Percentiles rank a stretch among this genome's conserved stretches.
phyloP scores from a whole-genome alignment of 2,797 vertebrate species.

The Nothura maculosa region DNA sequence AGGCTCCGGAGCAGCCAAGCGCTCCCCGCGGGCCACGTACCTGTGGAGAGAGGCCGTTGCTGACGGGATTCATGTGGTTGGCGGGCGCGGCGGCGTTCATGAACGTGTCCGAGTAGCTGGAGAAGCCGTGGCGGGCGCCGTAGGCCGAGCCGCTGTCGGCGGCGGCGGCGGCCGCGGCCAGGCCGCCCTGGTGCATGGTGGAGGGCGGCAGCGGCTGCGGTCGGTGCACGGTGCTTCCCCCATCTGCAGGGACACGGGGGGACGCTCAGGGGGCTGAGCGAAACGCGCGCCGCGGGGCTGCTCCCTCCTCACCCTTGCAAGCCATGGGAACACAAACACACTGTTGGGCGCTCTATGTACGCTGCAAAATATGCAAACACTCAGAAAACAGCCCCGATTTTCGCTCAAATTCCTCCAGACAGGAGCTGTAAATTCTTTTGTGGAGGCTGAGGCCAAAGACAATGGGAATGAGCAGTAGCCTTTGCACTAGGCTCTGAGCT shows the following conservation, averaged over 20 bases:
- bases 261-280: accelerated
- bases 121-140: slow-evolving; percentile 92
- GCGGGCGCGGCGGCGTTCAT: slow-evolving; percentile 90
- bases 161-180: slow-evolving; percentile 74
- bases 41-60: slow-evolving; percentile 95
- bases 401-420: accelerated
- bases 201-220: slow-evolving; percentile 95
- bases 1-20: not conserved
- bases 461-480: not conserved
- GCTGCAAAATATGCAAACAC: not conserved
- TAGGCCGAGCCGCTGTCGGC: slow-evolving; percentile 87
- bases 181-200: slow-evolving; percentile 93
- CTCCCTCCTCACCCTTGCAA: not conserved
- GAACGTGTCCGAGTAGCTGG: slow-evolving; percentile 95
- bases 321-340: accelerated
- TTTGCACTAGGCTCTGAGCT: not conserved
- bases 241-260: slow-evolving; percentile 81
- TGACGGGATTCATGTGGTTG: slow-evolving; percentile 94
- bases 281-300: accelerated
- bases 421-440: accelerated
- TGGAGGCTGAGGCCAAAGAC: not conserved
- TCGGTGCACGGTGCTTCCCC: slow-evolving; percentile 90
- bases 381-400: not conserved
- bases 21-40: slow-evolving; percentile 70
- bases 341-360: accelerated